Conservation (phyloP, 2,113 vertebrate species). For the Pseudorasbora parva region DNA sequence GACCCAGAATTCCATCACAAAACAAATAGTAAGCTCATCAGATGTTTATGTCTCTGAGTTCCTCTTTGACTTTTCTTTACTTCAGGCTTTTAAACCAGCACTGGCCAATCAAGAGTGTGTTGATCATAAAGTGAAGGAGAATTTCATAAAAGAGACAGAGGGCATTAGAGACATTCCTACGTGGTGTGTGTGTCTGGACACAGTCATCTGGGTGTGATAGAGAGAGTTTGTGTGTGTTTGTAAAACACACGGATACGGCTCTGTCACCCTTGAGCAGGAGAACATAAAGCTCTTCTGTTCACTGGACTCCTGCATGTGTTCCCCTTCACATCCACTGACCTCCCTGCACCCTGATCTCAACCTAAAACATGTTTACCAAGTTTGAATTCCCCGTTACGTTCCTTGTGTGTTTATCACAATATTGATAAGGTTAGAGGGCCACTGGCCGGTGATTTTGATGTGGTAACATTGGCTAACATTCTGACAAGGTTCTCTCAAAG, state of each 20-base stretch:
- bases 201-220: neutral
- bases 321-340: slow-evolving; percentile 34
- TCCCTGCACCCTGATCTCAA: slow-evolving; percentile 37
- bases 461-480: neutral
- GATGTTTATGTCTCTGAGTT: neutral
- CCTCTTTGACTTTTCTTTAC: neutral
- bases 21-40: neutral
- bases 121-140: slow-evolving; percentile 10
- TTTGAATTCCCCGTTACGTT: slow-evolving; percentile 26
- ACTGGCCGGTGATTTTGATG: slow-evolving; percentile 34
- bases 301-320: slow-evolving; percentile 56
- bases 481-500: too few relatives aligned
- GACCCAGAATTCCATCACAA: neutral
- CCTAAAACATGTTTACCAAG: slow-evolving; percentile 28
- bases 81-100: slow-evolving; percentile 1
- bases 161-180: neutral
- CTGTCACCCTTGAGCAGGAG: slow-evolving; percentile 55
- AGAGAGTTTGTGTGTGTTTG: slow-evolving; percentile 31
- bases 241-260: slow-evolving; percentile 9
- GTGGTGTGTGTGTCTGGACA: too few relatives aligned
- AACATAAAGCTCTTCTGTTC: slow-evolving; percentile 65
- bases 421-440: slow-evolving; percentile 17
- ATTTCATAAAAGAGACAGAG: neutral
- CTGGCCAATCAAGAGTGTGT: neutral
- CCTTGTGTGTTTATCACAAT: slow-evolving; percentile 25